These are phyloP conservation scores for Chrysomela aeneicollis DNA, from an alignment of 2,888 invertebrate genomes.

Conservation along the genomic window DNA sequence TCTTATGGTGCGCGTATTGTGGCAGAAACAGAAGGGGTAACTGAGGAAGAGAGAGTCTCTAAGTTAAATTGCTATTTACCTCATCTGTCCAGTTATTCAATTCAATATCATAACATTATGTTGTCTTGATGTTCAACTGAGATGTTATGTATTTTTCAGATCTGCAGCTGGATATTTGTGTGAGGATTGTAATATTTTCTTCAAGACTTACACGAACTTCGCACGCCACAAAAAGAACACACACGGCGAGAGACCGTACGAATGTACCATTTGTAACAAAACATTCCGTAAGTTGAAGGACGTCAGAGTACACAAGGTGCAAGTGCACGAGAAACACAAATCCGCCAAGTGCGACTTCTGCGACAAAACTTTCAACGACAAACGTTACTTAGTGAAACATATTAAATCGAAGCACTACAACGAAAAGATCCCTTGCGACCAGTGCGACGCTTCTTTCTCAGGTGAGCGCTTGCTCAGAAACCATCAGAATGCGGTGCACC, in stretches of 20 bases:
- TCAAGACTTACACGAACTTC: conserved; percentile 45
- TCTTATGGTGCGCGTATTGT: too few species aligned
- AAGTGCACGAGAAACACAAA: conserved; percentile 14
- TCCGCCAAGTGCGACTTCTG: conserved; percentile 56
- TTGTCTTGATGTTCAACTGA: too few species aligned
- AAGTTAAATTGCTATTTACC: too few species aligned
- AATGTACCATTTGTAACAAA: conserved; percentile 19
- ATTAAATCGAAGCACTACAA: conserved; percentile 54
- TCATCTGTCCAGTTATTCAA: too few species aligned
- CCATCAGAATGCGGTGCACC: conserved; percentile 16
- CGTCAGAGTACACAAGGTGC: background rate
- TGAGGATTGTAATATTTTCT: background rate
- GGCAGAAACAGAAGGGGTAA: too few species aligned
- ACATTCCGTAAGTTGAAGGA: conserved; percentile 33
- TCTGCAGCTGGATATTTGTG: background rate
- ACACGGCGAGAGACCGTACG: conserved; percentile 63
- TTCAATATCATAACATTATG: too few species aligned
- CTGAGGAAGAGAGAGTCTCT: too few species aligned
- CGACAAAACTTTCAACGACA: conserved; percentile 60
- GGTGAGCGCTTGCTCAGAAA: conserved; percentile 11
- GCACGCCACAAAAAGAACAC: conserved; percentile 43
- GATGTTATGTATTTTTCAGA: conserved; percentile 44
- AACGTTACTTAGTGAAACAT: conserved; percentile 62
- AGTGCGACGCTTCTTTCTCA: conserved; percentile 16
- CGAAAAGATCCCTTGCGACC: conserved; percentile 10